Conservation (phyloP, 2,888 invertebrate genomes). For the Venusia cambrica region DNA sequence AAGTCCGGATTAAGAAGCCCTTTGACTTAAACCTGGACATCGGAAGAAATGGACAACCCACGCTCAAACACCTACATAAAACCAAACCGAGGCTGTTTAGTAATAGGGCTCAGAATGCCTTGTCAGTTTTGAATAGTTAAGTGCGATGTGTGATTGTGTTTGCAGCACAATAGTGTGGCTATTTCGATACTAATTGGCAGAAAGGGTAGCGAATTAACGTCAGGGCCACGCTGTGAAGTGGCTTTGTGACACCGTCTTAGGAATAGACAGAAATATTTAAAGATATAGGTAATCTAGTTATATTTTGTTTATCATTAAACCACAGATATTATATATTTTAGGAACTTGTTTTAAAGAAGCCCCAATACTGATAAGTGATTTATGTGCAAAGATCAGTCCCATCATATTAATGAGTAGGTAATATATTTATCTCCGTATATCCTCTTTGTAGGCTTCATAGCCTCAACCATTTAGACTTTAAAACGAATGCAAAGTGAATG, state of each 20-base stretch:
- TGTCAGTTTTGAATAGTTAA: slow-evolving; percentile 43
- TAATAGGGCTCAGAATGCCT: slow-evolving; percentile 39
- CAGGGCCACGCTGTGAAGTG: slow-evolving; percentile 62
- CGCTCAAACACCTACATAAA: slow-evolving; percentile 29
- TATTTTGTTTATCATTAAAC: no score
- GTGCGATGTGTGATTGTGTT: slow-evolving; percentile 66
- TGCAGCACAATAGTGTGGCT: slow-evolving; percentile 76
- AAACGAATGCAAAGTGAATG: no score
- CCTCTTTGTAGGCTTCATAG: no score
- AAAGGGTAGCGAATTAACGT: slow-evolving; percentile 80
- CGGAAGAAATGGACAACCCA: slow-evolving; percentile 58
- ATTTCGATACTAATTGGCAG: slow-evolving; percentile 81
- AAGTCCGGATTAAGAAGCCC: slow-evolving; percentile 82
- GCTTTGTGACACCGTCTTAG: slow-evolving; percentile 58
- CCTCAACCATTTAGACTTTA: no score
- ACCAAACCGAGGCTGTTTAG: slow-evolving; percentile 36
- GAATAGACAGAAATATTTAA: slow-evolving; percentile 25
- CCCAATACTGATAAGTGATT: no score
- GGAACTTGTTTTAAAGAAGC: no score
- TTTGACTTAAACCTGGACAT: slow-evolving; percentile 74
- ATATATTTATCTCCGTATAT: no score
- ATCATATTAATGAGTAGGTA: no score
- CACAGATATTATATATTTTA: no score
- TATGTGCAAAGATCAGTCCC: no score
- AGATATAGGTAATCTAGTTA: no score